Base-by-base conservation (phyloP, 2,797 vertebrate genomes). In the Centroberyx gerrardi region DNA sequence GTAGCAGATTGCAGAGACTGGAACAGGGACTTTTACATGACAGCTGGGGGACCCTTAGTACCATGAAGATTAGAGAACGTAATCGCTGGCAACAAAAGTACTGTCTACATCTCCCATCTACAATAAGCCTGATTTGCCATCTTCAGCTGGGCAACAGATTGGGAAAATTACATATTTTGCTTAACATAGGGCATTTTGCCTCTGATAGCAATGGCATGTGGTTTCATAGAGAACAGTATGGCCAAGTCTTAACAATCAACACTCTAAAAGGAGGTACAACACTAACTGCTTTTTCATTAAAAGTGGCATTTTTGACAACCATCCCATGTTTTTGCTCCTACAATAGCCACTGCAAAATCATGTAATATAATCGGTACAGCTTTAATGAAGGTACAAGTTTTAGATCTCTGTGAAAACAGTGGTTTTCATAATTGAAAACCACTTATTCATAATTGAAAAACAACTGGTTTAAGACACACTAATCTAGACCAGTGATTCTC, bases 21-120 rank as follows among this genome's bases (percentile, higher is more conserved):
- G 64, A 85, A 69, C 38, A 58, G 68, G 72, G 65, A 72, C 60
- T 58, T 81, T 81, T 60, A 70, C 76, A 51, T 59, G 69, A 48
- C 38, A 63, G 52, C 36, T 46, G 38, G 13, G 36, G 10, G 33
- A 49, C n/a, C 44, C 29, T 22, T 22, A 68, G 40, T 9, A 52
- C 3, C 48, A n/a, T 51, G 48, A n/a, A 51, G 17, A 51, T 18
- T 51, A n/a, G n/a, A 51, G n/a, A 51, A n/a, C 18, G 48, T 40
- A 40, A 40, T 40, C 38, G 10, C 12, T 40, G 38, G 42, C 42
- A 44, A 44, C 42, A 44, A 44, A 44, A 44, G 42, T 15, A 15
- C 3, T 13, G 14, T 44, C 42, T 3, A 14, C 13, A 44, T 13
- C 13, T 44, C 13, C 3, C 13, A 14, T 44, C 42, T 44, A 44